Conservation (phyloP, 1,140 invertebrate genomes). For the Meteorus sp. region DNA sequence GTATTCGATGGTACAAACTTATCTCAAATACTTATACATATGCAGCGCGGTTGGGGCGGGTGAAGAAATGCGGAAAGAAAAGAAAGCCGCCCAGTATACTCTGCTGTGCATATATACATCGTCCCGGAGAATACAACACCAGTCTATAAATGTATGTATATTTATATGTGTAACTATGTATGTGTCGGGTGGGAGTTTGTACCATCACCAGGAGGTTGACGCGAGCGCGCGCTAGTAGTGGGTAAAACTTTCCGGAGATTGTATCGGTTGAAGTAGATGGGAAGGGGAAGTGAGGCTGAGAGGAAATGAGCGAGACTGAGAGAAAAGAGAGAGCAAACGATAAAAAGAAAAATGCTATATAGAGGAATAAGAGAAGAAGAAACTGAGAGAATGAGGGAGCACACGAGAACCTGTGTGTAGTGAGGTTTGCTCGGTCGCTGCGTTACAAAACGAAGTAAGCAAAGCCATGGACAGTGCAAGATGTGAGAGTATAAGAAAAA, state of each 20-base stretch:
- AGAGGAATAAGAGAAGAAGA: no score
- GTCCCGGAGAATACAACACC: background rate
- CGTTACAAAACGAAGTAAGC: constrained; percentile 2
- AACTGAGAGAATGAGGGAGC: no score
- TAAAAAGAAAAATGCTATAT: no score
- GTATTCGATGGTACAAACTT: constrained; percentile 3
- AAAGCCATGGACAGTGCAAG: constrained; percentile 8
- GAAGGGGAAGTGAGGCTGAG: no score
- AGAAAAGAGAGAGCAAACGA: no score
- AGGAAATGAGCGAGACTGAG: no score
- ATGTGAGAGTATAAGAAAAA: constrained; percentile 11
- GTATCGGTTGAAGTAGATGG: constrained; percentile 17
- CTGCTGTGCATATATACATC: constrained; percentile 18
- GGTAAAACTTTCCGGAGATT: constrained; percentile 27
- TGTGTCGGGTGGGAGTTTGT: constrained; percentile 9
- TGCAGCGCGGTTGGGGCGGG: background rate
- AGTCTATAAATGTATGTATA: constrained; percentile 17
- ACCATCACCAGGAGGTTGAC: constrained; percentile 15
- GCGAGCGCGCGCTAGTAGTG: constrained; percentile 19
- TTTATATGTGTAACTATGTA: background rate
- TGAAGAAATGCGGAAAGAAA: constrained; percentile 28
- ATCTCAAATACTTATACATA: constrained; percentile 11
- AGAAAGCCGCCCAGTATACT: constrained; percentile 14
- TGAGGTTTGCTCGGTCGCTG: no score
- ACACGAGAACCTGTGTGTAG: no score